Evolutionary conservation across 2,888 invertebrate genomes (phyloP).

Genomic region (Drosophila kambysellisi): DNA sequence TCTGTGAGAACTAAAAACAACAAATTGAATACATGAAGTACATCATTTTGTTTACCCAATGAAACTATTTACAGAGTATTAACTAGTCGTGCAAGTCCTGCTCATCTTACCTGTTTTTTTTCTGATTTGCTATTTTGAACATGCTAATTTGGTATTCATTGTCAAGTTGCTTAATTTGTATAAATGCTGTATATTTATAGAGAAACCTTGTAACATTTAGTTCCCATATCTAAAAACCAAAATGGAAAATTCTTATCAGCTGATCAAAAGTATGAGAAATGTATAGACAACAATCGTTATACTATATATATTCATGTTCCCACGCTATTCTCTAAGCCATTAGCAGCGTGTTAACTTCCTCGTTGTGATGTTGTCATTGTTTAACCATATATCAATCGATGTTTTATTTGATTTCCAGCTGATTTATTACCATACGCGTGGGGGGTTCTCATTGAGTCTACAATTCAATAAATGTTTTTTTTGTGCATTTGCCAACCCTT

Average conservation of each 20-base stretch:
- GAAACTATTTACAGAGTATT: constrained; percentile 12
- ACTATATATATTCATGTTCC: constrained; percentile 6
- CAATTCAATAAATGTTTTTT: background rate
- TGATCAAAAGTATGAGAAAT: constrained; percentile 1
- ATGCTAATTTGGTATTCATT: constrained; percentile 50
- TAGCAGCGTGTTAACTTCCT: constrained; percentile 4
- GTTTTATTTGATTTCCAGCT: constrained; percentile 23
- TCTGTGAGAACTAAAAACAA: too few relatives aligned
- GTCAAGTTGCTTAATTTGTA: constrained; percentile 52
- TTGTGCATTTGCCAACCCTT: constrained; percentile 16
- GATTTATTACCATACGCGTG: constrained; percentile 33
- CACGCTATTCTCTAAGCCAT: constrained; percentile 24
- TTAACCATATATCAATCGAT: constrained; percentile 17
- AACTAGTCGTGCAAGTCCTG: background rate
- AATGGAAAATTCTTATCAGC: constrained; percentile 3
- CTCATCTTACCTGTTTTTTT: background rate
- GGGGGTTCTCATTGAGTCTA: constrained; percentile 8
- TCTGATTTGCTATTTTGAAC: constrained; percentile 33
- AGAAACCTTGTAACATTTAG: constrained; percentile 11
- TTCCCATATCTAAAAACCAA: constrained; percentile 13
- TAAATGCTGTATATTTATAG: background rate
- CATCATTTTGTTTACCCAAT: background rate
- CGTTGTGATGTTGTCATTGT: constrained; percentile 4
- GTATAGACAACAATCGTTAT: background rate
- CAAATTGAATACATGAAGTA: background rate